Base-by-base conservation (phyloP, 2,797 vertebrate species). In the Spondyliosoma cantharus region DNA sequence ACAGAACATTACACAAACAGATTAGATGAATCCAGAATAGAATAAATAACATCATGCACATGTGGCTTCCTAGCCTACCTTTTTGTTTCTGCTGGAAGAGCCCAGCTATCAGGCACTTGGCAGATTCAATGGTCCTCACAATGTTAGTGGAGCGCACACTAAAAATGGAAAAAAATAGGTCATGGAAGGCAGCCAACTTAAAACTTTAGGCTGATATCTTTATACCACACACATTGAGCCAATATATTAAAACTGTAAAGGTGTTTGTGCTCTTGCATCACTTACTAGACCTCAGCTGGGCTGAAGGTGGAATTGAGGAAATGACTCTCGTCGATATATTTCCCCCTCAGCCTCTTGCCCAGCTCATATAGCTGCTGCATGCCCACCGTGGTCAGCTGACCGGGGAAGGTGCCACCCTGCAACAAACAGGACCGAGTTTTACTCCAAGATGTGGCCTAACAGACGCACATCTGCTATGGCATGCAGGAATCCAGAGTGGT, bases 81-180 rank as follows among this genome's bases (percentile, higher is more conserved):
- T 94, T 92, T 90, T 97, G 97, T 81, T 96, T 94, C 88, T 95
- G 95, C 81, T 96, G 96, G 86, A 97, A 99, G 80, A 99, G 94
- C 42, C 98, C 98, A 60, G 97, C 97, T 77, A 99, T 89, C 88
- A 99, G 93, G 87, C 97, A 98, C 57, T 94, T 96, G 52, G 97
- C 95, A 32, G 98, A 98, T 89, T 99, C 97, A 92, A 99, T 95
- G 81, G 98, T 99, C 88, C 97, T 96, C 82, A 93, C 89, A 65
- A 99, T 96, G 85, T 99, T 99, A 84, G 96, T 97, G 77, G 98
- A 99, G 74, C 97, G 97, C 77, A 98, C 86, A 32, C 98, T 99
- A 91, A 90, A 85, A 79, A 84, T 29, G 45, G 77, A 78, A 70
- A 22, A 29, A 88, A 78, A 69, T 32, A 78, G 68, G 80, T 89